Conservation (phyloP, 1,140 invertebrate species). For the Lasioglossum albipes region DNA sequence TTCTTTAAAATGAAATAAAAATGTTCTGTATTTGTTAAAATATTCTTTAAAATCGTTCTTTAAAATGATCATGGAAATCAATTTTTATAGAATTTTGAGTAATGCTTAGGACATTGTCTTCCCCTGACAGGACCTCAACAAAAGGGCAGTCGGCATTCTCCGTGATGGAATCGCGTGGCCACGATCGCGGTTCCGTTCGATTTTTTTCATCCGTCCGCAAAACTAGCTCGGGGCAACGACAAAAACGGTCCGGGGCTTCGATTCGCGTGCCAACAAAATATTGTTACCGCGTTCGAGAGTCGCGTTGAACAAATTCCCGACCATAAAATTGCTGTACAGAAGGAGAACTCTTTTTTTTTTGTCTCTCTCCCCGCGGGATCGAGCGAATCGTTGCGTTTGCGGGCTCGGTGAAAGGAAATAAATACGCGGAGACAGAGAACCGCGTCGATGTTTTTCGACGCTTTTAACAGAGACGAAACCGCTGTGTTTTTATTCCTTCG, state of each 20-base stretch:
- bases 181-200: background rate
- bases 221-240: slow-evolving; percentile 4
- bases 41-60: too few species aligned
- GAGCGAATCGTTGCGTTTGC: background rate
- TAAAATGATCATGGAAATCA: too few species aligned
- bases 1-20: too few species aligned
- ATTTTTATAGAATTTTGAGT: too few species aligned
- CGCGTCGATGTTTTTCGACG: background rate
- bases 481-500: background rate
- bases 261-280: background rate
- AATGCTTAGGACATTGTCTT: too few species aligned
- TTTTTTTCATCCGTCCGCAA: background rate
- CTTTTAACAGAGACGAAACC: background rate
- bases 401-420: background rate
- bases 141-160: too few species aligned
- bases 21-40: too few species aligned
- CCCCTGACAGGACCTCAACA: too few species aligned
- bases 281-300: background rate
- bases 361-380: background rate
- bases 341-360: background rate
- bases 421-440: background rate
- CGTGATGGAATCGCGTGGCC: background rate
- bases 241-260: background rate
- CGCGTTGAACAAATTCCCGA: slow-evolving; percentile 12
- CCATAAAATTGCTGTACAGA: background rate